phyloP scores from a whole-genome alignment of 1,140 invertebrate species.

The Bombus ignitus region DNA sequence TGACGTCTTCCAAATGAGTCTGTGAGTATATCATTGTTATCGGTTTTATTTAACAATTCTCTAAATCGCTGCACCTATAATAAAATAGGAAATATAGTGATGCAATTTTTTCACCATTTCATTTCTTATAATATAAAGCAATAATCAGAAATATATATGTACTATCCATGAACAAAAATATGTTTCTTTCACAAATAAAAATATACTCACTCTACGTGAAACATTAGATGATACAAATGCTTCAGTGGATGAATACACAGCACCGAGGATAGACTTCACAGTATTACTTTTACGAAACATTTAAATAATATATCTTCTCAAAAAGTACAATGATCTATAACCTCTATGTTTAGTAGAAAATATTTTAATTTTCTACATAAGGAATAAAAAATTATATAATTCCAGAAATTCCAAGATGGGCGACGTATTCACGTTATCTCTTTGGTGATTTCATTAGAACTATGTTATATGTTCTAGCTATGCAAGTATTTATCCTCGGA shows the following conservation, averaged over 20 bases:
- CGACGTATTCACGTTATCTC: neutral
- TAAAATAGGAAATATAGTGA: neutral
- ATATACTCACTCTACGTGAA: constrained; percentile 45
- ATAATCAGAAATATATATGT: neutral
- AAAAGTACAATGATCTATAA: neutral
- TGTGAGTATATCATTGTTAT: constrained; percentile 83
- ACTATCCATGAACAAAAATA: no score
- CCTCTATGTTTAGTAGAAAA: neutral
- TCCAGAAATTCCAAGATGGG: constrained; percentile 7
- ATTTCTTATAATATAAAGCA: neutral
- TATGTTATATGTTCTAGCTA: neutral
- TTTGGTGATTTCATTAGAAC: neutral
- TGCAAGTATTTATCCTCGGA: neutral
- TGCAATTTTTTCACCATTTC: neutral
- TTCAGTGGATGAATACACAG: constrained; percentile 42
- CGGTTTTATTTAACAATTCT: constrained; percentile 64
- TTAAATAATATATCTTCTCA: neutral
- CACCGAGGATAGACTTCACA: constrained; percentile 15
- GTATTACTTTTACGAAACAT: constrained; percentile 57
- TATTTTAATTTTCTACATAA: neutral
- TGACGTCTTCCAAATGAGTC: constrained; percentile 95
- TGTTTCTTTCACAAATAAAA: neutral
- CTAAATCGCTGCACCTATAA: constrained; percentile 74
- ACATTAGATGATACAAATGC: constrained; percentile 15
- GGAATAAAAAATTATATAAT: constrained; percentile 23